These are phyloP conservation scores for Bradypodion pumilum DNA, from an alignment of 2,797 vertebrate genomes.

Conservation along the genomic window DNA sequence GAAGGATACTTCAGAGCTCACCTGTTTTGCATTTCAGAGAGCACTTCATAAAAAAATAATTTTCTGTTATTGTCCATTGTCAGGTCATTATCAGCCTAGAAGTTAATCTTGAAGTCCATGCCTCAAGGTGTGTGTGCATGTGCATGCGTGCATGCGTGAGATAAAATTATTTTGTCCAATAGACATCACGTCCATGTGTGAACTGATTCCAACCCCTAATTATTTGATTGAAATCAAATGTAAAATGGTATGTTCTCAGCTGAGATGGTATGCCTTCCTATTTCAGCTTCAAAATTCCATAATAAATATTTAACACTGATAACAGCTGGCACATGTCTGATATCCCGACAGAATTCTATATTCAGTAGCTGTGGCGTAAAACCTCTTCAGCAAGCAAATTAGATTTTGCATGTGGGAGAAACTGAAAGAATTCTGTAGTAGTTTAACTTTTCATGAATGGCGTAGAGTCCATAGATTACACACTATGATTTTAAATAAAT, in stretches of 20 bases:
- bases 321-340: background rate
- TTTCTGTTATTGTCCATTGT: background rate
- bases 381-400: background rate
- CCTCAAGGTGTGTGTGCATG: background rate
- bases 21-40: background rate
- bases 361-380: background rate
- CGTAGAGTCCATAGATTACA: background rate
- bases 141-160: background rate
- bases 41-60: background rate
- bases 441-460: background rate
- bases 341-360: background rate
- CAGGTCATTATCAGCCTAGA: background rate
- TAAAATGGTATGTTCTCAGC: background rate
- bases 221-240: constrained; percentile 5
- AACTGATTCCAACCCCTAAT: constrained; percentile 6
- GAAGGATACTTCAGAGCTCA: background rate
- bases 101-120: background rate
- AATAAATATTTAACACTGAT: constrained; percentile 11
- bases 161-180: background rate
- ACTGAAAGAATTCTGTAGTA: background rate
- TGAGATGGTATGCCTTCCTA: background rate
- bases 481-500: background rate
- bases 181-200: background rate
- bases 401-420: background rate
- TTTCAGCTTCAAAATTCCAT: background rate